A percentile compares a stretch with the other conserved stretches of the same genome.
Conservation (phyloP, 2,888 invertebrate species). For the Drosophila recens region DNA sequence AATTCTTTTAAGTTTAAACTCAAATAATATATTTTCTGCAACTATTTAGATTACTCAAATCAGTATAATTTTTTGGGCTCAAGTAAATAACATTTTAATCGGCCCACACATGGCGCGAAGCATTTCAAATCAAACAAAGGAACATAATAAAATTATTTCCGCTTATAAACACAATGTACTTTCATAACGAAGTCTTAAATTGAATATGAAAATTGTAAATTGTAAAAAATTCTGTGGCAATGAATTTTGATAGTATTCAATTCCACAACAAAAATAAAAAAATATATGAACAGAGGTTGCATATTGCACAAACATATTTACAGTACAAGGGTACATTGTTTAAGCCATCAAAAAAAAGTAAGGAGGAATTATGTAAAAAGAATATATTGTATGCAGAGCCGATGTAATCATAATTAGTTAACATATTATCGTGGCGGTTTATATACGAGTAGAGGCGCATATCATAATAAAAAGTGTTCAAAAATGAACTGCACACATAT, state of each 20-base stretch:
- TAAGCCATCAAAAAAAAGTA: constrained; percentile 69
- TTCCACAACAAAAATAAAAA: constrained; percentile 18
- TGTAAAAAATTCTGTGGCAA: constrained; percentile 32
- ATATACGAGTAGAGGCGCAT: constrained; percentile 62
- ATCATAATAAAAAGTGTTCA: constrained; percentile 72
- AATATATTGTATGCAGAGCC: constrained; percentile 37
- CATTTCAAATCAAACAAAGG: constrained; percentile 2
- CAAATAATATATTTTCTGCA: constrained; percentile 12
- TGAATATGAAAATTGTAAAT: constrained; percentile 5
- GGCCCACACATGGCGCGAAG: constrained; percentile 25
- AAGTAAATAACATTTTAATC: constrained; percentile 11
- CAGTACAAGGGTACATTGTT: constrained; percentile 69
- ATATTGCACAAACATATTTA: constrained; percentile 84
- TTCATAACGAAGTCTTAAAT: background rate
- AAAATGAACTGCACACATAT: constrained; percentile 65
- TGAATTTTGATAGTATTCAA: constrained; percentile 37
- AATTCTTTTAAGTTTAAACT: background rate
- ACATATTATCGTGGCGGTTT: constrained; percentile 44
- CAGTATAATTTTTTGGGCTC: constrained; percentile 2
- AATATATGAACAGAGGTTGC: constrained; percentile 74
- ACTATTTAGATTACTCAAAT: constrained; percentile 3
- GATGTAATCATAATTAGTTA: constrained; percentile 12
- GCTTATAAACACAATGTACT: constrained; percentile 16
- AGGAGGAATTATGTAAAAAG: constrained; percentile 36
- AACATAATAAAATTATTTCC: constrained; percentile 15